Evolutionary conservation across 2,113 vertebrate genomes (phyloP), one percentile per base, ranked within the genome.

Genomic region (Elachura formosa): DNA sequence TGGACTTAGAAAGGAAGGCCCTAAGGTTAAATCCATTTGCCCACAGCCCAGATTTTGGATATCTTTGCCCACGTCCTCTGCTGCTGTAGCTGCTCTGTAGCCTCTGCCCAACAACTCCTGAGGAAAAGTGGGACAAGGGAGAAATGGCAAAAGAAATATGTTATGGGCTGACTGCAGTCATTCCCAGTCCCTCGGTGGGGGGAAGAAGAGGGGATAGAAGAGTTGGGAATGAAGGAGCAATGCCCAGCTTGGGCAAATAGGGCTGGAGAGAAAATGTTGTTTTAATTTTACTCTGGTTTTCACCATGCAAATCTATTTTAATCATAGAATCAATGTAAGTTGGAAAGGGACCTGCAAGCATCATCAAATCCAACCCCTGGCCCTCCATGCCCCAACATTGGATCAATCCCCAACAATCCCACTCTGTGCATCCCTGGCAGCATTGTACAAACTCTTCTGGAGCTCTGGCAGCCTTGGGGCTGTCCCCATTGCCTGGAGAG

Each of bases 371-470:
- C 85, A 41, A 2, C 2, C 2, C 34, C 18, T 19, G 56, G 2
- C 34, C 25, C 18, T 36, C 34, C 58, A 10, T n/a, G n/a, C n/a
- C n/a, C n/a, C n/a, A n/a, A n/a, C n/a, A n/a, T n/a, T n/a, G n/a
- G n/a, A n/a, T n/a, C n/a, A n/a, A n/a, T n/a, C 2, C 21, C 36
- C 75, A 64, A 3, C 43, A 73, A 11, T 1, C 33, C 67, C 58
- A 56, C 14, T 18, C 66, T 56, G 36, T 0, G 7, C 38, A 72
- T 38, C 67, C 29, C 29, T 33, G 38, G 1, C 0, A 21, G 21
- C 0, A 0, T 0, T 62, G 20, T 11, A 11, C 31, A 54, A 34
- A 54, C 0, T 0, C 4, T 49, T 49, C 66, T 56, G 4, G 41
- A 21, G 31, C 66, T 55, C 41, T 56, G 75, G 6, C 34, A 71